Conservation (phyloP, 2,113 vertebrate species). For the Polypterus bichir region DNA sequence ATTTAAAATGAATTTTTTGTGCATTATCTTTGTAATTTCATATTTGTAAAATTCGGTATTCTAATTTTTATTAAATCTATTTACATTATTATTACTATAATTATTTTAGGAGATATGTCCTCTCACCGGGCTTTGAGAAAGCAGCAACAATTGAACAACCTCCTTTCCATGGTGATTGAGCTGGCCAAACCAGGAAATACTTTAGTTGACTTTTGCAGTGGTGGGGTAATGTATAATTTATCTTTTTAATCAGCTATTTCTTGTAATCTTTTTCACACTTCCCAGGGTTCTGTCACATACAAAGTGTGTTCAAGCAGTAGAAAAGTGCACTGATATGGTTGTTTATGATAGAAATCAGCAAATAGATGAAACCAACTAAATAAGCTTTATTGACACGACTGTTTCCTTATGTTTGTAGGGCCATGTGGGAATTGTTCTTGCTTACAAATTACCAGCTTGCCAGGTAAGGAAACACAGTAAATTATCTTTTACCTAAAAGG, state of each 20-base stretch:
- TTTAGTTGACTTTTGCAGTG: conserved; percentile 94
- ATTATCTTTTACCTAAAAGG: too few species aligned
- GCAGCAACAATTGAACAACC: conserved; percentile 87
- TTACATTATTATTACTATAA: too few species aligned
- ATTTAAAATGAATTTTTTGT: too few species aligned
- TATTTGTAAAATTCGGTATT: too few species aligned
- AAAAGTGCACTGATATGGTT: conserved; percentile 14
- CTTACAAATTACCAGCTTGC: conserved; percentile 68
- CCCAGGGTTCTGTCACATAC: background rate
- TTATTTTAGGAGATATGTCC: conserved; percentile 77
- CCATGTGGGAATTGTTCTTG: conserved; percentile 87
- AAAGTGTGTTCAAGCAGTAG: background rate
- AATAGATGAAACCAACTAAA: background rate
- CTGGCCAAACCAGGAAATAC: conserved; percentile 65
- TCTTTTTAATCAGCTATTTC: background rate
- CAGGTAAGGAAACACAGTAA: conserved; percentile 52
- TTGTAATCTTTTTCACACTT: background rate
- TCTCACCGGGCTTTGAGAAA: conserved; percentile 71
- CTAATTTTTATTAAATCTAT: too few species aligned
- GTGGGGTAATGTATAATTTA: conserved; percentile 59
- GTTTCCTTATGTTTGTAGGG: conserved; percentile 48
- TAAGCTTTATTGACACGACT: background rate
- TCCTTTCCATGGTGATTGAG: conserved; percentile 66
- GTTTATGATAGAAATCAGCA: conserved; percentile 5
- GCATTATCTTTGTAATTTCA: too few species aligned